Evolutionary conservation across 2,113 vertebrate species (phyloP), one percentile per base, ranked within the genome.

Genomic region (Meles meles): DNA sequence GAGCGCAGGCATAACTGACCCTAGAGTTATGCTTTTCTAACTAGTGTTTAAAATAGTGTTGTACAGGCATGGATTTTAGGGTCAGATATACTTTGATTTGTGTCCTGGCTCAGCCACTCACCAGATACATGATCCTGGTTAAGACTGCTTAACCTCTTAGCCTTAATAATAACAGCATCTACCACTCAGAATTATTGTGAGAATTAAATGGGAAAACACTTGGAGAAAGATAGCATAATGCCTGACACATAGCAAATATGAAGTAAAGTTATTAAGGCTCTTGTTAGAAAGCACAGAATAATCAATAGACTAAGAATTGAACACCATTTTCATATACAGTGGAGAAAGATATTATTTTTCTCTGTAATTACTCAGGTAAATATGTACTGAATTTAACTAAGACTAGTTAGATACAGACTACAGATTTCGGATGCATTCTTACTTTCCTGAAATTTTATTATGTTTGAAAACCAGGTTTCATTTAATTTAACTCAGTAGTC

Each of bases 401-500:
- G 15, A 65, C 34, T 94, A 7, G 13, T 83, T 93, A 52, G 71
- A 77, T 57, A 74, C 21, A 90, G 37, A 63, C 15, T 81, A 47
- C 14, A 92, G 44, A 37, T 91, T 83, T 93, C 67, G 67, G 44
- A 59, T 34, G 49, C 17, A 65, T 17, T 37, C 59, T 93, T 79
- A 59, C 20, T 90, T 86, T 37, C 52, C 57, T 37, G 20, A 65
- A 77, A 85, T 72, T 59, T 88, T 57, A 42, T 90, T 67, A 91
- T 42, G 81, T 89, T 76, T 95, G 7, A 85, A 95, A 95, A 95
- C 21, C 47, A 44, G 7, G 23, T 49, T 96, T 63, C 37, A 90
- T 86, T 87, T 79, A 86, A 72, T 57, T 79, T 27, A 79, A 96
- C 23, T 87, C 65, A 86, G 18, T 86, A 86, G 25, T 8, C 18